These are phyloP conservation scores for Choloepus didactylus DNA, from an alignment of 2,797 vertebrate species.

Conservation along the genomic window DNA sequence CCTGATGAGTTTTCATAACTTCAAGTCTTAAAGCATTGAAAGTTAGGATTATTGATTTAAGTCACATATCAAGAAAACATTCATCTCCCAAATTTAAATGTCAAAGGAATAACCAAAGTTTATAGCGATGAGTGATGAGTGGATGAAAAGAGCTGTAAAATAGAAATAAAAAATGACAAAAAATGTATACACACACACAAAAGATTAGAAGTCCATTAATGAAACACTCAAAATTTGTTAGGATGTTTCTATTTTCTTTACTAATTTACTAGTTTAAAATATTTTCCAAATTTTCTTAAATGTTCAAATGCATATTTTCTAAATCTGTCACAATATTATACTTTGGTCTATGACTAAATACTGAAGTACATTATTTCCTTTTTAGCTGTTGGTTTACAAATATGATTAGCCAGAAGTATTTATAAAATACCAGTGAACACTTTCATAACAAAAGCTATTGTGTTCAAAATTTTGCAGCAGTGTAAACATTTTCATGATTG, in stretches of 20 bases:
- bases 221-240: background rate
- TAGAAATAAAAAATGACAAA: rapidly evolving
- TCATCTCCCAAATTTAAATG: background rate
- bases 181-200: too few relatives aligned
- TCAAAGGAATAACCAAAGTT: too few relatives aligned
- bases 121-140: background rate
- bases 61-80: rapidly evolving
- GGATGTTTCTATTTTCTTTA: background rate
- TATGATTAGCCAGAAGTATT: background rate
- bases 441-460: background rate
- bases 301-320: background rate
- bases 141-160: background rate
- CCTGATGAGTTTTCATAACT: background rate
- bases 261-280: background rate
- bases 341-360: background rate
- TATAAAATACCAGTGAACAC: background rate
- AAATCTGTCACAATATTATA: background rate
- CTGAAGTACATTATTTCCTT: rapidly evolving
- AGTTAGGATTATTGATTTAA: background rate
- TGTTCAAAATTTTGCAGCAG: too few relatives aligned
- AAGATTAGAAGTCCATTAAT: background rate
- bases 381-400: too few relatives aligned
- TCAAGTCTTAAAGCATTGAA: background rate
- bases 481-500: background rate
- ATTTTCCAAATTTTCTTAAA: background rate